phyloP scores from a whole-genome alignment of 2,888 invertebrate genomes.

The Tridacna crocea region DNA sequence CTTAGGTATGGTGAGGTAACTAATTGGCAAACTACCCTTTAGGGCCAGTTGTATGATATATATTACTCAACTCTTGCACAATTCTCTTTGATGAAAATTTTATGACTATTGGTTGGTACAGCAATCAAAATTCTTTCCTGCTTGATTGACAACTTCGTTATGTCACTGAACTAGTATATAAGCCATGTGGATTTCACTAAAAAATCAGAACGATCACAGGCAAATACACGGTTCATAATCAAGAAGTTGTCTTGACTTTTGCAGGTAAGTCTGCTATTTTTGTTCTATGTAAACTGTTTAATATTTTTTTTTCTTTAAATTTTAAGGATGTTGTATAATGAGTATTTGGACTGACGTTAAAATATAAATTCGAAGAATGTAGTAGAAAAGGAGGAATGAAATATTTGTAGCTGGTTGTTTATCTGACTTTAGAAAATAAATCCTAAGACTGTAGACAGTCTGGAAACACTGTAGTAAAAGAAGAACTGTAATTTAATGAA shows the following conservation, averaged over 20 bases:
- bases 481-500: no score
- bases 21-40: not conserved
- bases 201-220: not conserved
- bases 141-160: not conserved
- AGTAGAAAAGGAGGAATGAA: no score
- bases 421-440: no score
- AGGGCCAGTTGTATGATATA: no score
- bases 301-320: no score
- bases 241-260: not conserved
- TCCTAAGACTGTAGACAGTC: no score
- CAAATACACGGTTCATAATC: not conserved
- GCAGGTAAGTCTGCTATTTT: not conserved
- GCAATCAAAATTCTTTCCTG: not conserved
- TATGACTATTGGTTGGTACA: not conserved
- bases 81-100: slow-evolving; percentile 1
- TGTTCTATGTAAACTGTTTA: not conserved
- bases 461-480: no score
- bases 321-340: no score
- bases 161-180: not conserved
- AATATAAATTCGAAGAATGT: no score
- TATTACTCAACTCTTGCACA: not conserved
- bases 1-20: no score
- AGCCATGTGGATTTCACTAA: not conserved
- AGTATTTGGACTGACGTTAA: no score
- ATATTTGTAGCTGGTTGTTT: no score